Evolutionary conservation across 2,888 invertebrate genomes (phyloP).

Genomic region (Spodoptera littoralis): DNA sequence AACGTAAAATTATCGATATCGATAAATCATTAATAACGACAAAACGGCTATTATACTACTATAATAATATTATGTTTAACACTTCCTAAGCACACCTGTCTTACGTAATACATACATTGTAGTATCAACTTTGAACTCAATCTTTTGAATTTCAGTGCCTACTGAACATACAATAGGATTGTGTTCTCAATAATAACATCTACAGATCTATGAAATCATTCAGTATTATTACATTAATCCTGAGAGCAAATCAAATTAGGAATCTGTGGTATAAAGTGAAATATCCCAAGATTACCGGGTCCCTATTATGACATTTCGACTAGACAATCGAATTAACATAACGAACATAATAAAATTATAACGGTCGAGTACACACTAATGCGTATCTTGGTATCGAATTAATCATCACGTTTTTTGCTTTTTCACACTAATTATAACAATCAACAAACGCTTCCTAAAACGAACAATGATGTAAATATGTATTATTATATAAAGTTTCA

Average conservation of each 20-base stretch:
- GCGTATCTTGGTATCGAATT: conserved; percentile 28
- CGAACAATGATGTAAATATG: conserved; percentile 24
- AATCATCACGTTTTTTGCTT: conserved; percentile 47
- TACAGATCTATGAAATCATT: conserved; percentile 1
- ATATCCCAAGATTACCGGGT: conserved; percentile 3
- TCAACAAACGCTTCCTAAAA: conserved; percentile 34
- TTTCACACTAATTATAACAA: conserved; percentile 46
- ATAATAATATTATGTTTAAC: too few relatives aligned
- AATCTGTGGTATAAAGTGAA: neutral
- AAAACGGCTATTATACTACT: neutral
- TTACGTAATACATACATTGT: too few relatives aligned
- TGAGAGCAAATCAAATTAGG: conserved; percentile 15
- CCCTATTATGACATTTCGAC: conserved; percentile 4
- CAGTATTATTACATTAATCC: conserved; percentile 1
- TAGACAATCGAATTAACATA: conserved; percentile 10
- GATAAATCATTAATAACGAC: conserved; percentile 38
- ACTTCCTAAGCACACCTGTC: too few relatives aligned
- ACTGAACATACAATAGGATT: too few relatives aligned
- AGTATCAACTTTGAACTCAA: too few relatives aligned
- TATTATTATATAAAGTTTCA: conserved; percentile 46
- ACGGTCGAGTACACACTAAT: conserved; percentile 17
- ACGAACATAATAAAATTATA: conserved; percentile 27
- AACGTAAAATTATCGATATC: conserved; percentile 60
- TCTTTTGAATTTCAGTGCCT: too few relatives aligned
- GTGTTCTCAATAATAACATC: too few relatives aligned